A percentile compares a stretch with the other conserved stretches of the same genome.
Evolutionary conservation across 2,113 vertebrate species (phyloP).

Genomic region (Coturnix japonica): DNA sequence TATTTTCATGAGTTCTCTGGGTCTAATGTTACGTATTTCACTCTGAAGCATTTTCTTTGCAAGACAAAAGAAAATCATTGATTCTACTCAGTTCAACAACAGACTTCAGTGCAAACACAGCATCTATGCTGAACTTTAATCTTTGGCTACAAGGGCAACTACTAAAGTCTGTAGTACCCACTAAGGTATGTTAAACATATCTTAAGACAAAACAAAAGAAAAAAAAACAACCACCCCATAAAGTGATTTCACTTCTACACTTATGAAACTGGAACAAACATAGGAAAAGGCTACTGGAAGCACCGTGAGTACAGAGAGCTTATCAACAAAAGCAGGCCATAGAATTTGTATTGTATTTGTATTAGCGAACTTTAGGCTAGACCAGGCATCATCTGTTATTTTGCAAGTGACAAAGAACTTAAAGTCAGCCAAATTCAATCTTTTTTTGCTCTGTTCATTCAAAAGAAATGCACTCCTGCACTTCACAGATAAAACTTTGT

Average conservation of each 20-base stretch:
- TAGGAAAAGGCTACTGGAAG: background rate
- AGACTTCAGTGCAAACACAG: background rate
- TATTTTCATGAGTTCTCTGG: background rate
- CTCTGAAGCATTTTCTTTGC: background rate
- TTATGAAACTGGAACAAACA: background rate
- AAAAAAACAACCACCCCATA: background rate
- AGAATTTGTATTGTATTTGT: background rate
- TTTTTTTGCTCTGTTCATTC: background rate
- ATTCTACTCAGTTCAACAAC: background rate
- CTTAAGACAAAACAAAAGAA: background rate
- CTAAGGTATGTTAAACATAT: background rate
- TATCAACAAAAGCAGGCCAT: background rate
- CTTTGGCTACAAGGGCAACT: background rate
- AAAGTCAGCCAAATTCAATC: background rate
- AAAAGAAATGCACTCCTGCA: background rate
- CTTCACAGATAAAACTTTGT: background rate
- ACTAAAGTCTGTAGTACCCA: background rate
- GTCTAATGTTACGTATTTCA: background rate
- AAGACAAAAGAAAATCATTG: background rate
- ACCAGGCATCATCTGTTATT: background rate
- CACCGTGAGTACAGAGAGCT: background rate
- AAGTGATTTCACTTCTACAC: background rate
- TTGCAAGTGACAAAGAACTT: background rate
- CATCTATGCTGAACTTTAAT: background rate
- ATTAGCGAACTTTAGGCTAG: background rate